Evolutionary conservation across 2,888 invertebrate species (phyloP), one percentile per base, ranked within the genome.

Genomic region (Harpalus rufipes): DNA sequence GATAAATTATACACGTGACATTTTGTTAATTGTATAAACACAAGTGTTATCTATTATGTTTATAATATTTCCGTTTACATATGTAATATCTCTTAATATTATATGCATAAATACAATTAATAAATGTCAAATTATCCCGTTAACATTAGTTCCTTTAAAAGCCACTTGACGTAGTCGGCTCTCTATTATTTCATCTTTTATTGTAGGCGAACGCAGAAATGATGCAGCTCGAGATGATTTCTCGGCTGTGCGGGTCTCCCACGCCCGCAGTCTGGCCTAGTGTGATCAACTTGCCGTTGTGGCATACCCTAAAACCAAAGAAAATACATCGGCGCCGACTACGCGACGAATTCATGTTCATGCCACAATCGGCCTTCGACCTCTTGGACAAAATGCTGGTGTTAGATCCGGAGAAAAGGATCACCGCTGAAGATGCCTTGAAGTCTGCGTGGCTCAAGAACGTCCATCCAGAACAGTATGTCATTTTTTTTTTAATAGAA

Each of bases 201-300:
- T n/a, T 7, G 21, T 93, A 97, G 95, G 99, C 98, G 0, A 97
- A 96, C 90, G 93, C 96, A 81, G 99, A 99, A 92, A 94, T 97
- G 93, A 95, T 96, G 92, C 99, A 99, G 90, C 91, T 99, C 87
- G 99, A 99, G 89, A 94, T 96, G 91, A 99, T 99, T 89, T 97
- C 98, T 0, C 93, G 96, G 85, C 94, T 97, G 21, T 99, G 99
- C 92, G 99, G 99, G 16, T 97, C 98, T 0, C 99, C 99, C 0
- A 95, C 96, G 58, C 98, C 99, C 0, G 97, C 97, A 63, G 97
- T 97, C 58, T 99, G 99, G 99, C 99, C 99, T 7, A 94, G 96
- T 89, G 98, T 99, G 76, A 97, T 98, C 86, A 96, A 96, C 90
- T 92, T 99, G 87, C 99, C 99, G 0, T 93, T 97, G 3, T 99